A percentile compares a stretch with the other conserved stretches of the same genome.
Evolutionary conservation across 2,888 invertebrate genomes (phyloP).

Genomic region (Digitonthophagus gazella): DNA sequence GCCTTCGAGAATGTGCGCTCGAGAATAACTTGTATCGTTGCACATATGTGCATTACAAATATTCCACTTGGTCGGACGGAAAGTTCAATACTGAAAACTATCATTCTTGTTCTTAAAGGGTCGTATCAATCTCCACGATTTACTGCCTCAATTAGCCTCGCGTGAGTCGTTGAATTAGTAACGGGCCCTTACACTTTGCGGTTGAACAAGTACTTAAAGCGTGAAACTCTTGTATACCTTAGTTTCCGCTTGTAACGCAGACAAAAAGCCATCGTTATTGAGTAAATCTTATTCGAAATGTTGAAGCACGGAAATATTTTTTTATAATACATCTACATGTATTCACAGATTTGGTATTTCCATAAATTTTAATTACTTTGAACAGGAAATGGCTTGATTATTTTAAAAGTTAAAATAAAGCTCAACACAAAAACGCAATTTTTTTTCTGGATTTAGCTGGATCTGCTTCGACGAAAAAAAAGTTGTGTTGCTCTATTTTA

Average conservation of each 20-base stretch:
- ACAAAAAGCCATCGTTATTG: neutral
- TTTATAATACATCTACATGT: neutral
- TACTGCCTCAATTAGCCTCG: conserved; percentile 1
- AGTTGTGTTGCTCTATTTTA: no score
- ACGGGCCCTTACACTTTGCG: conserved; percentile 3
- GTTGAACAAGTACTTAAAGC: conserved; percentile 2
- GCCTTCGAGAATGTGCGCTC: no score
- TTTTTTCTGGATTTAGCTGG: no score
- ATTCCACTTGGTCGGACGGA: neutral
- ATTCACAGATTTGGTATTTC: neutral
- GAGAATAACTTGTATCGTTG: neutral
- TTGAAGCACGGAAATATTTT: neutral
- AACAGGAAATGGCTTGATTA: no score
- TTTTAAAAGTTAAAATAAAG: no score
- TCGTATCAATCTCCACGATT: conserved; percentile 14
- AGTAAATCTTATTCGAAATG: neutral
- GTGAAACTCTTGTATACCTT: conserved; percentile 1
- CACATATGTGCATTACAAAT: neutral
- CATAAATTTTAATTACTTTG: no score
- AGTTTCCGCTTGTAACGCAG: neutral
- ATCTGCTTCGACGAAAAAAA: no score
- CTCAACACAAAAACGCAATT: no score
- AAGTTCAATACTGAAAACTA: neutral
- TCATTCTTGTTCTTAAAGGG: conserved; percentile 8
- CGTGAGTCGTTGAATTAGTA: conserved; percentile 3